Percentiles rank a stretch among this genome's conserved stretches.
Evolutionary conservation across 2,113 vertebrate species (phyloP).

Genomic region (Morone saxatilis): DNA sequence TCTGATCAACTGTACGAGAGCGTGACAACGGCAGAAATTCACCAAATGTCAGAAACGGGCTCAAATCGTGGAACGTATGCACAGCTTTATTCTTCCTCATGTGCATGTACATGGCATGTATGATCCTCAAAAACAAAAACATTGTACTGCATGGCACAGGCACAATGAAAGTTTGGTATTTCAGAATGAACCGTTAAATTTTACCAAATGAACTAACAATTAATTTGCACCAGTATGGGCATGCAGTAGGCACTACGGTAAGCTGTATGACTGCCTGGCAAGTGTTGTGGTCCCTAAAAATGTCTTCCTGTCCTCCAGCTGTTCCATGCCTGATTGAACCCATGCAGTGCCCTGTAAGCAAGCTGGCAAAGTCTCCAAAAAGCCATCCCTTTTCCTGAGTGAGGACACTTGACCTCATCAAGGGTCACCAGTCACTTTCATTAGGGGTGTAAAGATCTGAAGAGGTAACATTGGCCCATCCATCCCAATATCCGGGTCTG

Average conservation of each 20-base stretch:
- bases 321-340: constrained; percentile 13
- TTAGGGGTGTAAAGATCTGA: constrained; percentile 81
- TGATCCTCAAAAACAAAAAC: not conserved
- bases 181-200: not conserved
- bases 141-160: not conserved
- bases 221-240: not conserved
- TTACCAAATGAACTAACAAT: no score
- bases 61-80: no score
- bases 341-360: constrained; percentile 60
- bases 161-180: not conserved
- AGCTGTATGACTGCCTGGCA: not conserved
- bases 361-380: constrained; percentile 79
- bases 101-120: no score
- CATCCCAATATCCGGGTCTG: constrained; percentile 64
- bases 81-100: no score
- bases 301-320: constrained; percentile 19
- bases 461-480: constrained; percentile 66
- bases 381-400: constrained; percentile 80
- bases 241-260: not conserved
- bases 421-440: constrained; percentile 88
- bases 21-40: no score
- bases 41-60: no score
- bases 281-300: constrained; percentile 3
- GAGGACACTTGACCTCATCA: constrained; percentile 88
- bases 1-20: no score